Base-by-base conservation (phyloP, 92 coral and sea anemone species). In the Actinostola sp. region DNA sequence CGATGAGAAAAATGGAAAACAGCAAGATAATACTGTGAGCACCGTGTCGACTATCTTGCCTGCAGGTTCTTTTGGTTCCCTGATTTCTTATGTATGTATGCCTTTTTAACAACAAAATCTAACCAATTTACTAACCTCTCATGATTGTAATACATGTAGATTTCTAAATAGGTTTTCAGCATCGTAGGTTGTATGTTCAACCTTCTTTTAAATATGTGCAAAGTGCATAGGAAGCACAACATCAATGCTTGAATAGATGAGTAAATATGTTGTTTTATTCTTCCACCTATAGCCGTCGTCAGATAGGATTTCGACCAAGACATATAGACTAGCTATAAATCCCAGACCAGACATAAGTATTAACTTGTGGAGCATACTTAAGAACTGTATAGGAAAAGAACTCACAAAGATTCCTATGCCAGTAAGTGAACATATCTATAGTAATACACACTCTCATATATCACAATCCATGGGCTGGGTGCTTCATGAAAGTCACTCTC, bases 391-490 rank as follows among this genome's bases (percentile, higher is more conserved):
- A 63, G 98, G 98, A 48, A 94, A 84, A 51, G 98, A 94, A 53
- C 92, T 94, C 17, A 82, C 98, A 34, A 94, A 91, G 84, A 94
- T 94, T 61, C 98, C 98, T n/a, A 94, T 94, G 98, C 98, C 98
- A 2, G 98, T 94, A 66, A 88, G 98, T 93, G 12, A 71, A 5
- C 8, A 8, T 49, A 7, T 7, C 7, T 39, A 39, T 7, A 39
- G 7, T 7, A 39, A 39, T 7, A 39, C 45, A 39, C 14, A 7
- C 8, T 7, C 45, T 39, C n/a, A n/a, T n/a, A n/a, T n/a, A n/a
- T n/a, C n/a, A n/a, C n/a, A n/a, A n/a, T n/a, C n/a, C n/a, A n/a
- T n/a, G n/a, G n/a, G n/a, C n/a, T n/a, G n/a, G n/a, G n/a, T n/a
- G n/a, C n/a, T n/a, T n/a, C n/a, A n/a, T n/a, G n/a, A n/a, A n/a